Base-by-base conservation (phyloP, 2,113 vertebrate genomes). In the Hystrix cristata region DNA sequence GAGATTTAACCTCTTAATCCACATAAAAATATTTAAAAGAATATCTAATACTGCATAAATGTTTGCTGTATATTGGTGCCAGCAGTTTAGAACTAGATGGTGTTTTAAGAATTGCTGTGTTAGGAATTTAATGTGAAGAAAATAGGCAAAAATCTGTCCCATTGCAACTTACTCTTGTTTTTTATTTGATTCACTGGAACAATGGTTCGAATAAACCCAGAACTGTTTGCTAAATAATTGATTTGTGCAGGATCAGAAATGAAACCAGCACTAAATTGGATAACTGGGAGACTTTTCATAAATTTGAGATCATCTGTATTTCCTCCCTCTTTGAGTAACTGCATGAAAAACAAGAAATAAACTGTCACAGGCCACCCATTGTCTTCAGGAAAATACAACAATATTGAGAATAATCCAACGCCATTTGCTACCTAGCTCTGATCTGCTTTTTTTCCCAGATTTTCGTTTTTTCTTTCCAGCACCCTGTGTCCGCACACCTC, bases 1-100 rank as follows among this genome's bases (percentile, higher is more conserved):
- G 15, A 81, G 11, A 6, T 89, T 82, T 92, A 82, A 78, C 79
- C 51, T 46, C 79, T 86, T 72, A 91, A 95, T 81, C 25, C 13
- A 62, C 27, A 0, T 59, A 64, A 65, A 59, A 21, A 23, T n/a
- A 78, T 51, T 91, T 91, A 82, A 89, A 89, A 94, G 29, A 87
- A 16, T 43, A 31, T 19, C 53, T 51, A 43, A 83, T 87, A 31
- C 27, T 93, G 71, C 16, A 85, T 19, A 91, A 88, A 81, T 43
- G 34, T 79, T 65, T 96, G 23, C 34, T 78, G 13, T 46, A 31
- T 80, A 46, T 57, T 59, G 5, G 19, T 76, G 78, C n/a, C 13
- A 62, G 16, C 46, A 79, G 4, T 57, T 79, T 96, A 48, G 25
- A 91, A 79, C 5, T 29, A 51, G 55, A 7, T 46, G 46, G 8